Evolutionary conservation across 2,797 vertebrate species (phyloP), one percentile per base, ranked within the genome.

Genomic region (Telmatherina bonti): DNA sequence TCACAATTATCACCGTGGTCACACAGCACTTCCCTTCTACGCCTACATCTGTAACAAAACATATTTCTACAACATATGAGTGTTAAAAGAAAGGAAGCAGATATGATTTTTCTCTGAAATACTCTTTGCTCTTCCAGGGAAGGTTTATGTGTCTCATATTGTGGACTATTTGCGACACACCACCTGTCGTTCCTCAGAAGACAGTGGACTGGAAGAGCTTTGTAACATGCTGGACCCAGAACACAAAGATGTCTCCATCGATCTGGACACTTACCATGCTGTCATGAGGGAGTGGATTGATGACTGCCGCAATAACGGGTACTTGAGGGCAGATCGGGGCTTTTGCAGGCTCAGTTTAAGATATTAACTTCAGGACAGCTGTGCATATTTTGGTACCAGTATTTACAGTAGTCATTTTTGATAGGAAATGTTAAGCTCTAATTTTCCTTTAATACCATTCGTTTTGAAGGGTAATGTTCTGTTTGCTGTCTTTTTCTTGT

Each of bases 231-330:
- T 99, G 35, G 96, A 97, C 76, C 96, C 96, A 0, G 95, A 97
- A 2, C 94, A 90, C 62, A 94, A 93, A 71, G 95, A 97, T 0
- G 83, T 95, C 5, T 95, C 93, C 16, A 88, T 97, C 36, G 96
- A 97, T 78, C 87, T 98, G 84, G 94, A 95, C 83, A 96, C 96
- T 0, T 97, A 96, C 52, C 95, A 94, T 0, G 92, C 95, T 0
- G 49, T 96, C 70, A 95, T 97, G 96, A 96, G 87, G 82, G 95
- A 97, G 82, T 97, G 96, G 97, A 94, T 96, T 0, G 93, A 96
- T 2, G 94, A 93, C 88, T 92, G 92, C 45, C 93, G 94, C 70
- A 96, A 88, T 54, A 96, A 93, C 64, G 70, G 94, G 97, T 97
- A 93, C 72, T 11, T 5, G 30, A 41, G 47, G 22, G 26, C 11